Evolutionary conservation across 2,888 invertebrate species (phyloP).

Genomic region (Eupithecia exiguata): DNA sequence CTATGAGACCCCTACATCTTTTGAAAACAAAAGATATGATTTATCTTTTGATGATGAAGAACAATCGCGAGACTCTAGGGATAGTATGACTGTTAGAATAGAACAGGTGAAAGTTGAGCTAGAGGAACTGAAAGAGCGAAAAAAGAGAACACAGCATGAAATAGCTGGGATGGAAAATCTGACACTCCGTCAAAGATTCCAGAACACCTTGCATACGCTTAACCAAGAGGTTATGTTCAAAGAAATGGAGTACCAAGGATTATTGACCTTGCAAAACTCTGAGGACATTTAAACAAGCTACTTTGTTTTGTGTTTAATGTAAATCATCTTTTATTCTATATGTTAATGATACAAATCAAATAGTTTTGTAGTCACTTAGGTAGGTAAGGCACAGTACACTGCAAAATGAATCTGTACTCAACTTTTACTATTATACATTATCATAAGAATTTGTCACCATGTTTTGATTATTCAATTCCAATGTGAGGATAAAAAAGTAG

Average conservation of each 20-base stretch:
- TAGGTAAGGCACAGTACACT: not conserved
- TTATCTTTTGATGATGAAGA: slow-evolving; percentile 72
- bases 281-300: slow-evolving; percentile 66
- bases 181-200: slow-evolving; percentile 91
- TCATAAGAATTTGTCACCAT: not conserved
- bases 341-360: not conserved
- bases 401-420: not conserved
- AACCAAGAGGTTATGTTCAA: slow-evolving; percentile 91
- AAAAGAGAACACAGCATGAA: slow-evolving; percentile 91
- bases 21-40: slow-evolving; percentile 54
- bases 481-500: not conserved
- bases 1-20: slow-evolving; percentile 54
- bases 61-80: slow-evolving; percentile 67
- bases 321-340: not conserved
- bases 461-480: not conserved
- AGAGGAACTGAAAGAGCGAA: slow-evolving; percentile 88
- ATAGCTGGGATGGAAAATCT: slow-evolving; percentile 93
- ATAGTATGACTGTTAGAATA: slow-evolving; percentile 86
- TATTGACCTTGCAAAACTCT: slow-evolving; percentile 71
- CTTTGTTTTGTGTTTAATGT: not conserved
- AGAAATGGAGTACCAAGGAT: slow-evolving; percentile 86
- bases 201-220: slow-evolving; percentile 90
- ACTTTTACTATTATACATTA: not conserved
- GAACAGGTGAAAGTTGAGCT: slow-evolving; percentile 89
- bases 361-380: not conserved